Conservation (phyloP, 1,140 invertebrate genomes). For the Macrobrachium rosenbergii region DNA sequence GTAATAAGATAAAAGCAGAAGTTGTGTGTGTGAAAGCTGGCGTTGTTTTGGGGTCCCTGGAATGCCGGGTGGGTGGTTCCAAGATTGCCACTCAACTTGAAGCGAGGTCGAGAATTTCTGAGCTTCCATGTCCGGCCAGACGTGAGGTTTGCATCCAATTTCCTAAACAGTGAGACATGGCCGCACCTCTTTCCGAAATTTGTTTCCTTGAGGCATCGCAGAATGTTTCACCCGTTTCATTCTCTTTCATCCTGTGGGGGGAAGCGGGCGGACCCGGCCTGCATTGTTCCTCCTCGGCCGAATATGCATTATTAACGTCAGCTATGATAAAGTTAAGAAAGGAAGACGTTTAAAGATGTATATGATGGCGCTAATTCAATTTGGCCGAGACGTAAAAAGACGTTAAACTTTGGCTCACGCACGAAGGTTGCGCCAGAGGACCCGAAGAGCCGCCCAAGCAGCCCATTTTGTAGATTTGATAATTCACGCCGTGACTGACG, state of each 20-base stretch:
- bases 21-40: too few species aligned
- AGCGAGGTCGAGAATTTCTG: background rate
- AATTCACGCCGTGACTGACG: constrained; percentile 56
- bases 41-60: background rate
- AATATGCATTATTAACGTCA: background rate
- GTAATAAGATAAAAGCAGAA: too few species aligned
- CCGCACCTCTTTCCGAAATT: constrained; percentile 53
- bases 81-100: background rate
- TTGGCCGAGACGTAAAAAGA: constrained; percentile 32
- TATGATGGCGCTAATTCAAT: constrained; percentile 47
- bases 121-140: background rate
- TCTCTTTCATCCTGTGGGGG: background rate
- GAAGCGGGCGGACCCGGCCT: background rate
- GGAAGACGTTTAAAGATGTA: constrained; percentile 1
- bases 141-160: constrained; percentile 39
- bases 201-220: constrained; percentile 47
- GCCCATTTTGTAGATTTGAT: constrained; percentile 59
- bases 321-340: constrained; percentile 20
- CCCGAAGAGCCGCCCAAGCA: constrained; percentile 36
- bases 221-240: constrained; percentile 44
- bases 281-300: background rate
- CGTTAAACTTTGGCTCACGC: background rate
- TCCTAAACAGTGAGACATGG: constrained; percentile 35
- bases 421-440: constrained; percentile 8
- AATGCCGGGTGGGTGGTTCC: too few species aligned